Evolutionary conservation across 2,888 invertebrate species (phyloP).

Genomic region (Julus scanicus): DNA sequence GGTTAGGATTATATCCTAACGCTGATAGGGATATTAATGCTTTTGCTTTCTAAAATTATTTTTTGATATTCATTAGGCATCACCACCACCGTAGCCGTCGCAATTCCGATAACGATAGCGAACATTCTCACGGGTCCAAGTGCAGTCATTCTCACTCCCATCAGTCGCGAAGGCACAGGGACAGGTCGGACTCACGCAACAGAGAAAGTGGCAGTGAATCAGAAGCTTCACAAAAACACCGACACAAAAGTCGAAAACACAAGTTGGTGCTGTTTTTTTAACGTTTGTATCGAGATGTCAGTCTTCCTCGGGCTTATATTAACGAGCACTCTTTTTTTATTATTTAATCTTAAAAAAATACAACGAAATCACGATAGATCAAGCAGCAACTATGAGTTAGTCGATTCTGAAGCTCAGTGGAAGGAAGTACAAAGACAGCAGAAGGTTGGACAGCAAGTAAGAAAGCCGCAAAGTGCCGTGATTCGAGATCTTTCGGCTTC

Average conservation of each 20-base stretch:
- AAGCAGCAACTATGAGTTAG: constrained; percentile 72
- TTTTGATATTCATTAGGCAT: background rate
- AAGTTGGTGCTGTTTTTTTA: constrained; percentile 47
- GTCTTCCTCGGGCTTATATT: background rate
- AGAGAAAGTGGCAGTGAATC: constrained; percentile 55
- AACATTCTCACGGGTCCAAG: constrained; percentile 85
- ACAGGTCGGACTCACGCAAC: constrained; percentile 43
- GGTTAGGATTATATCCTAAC: no score
- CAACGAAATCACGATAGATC: background rate
- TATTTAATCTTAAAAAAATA: background rate
- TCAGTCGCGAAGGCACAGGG: constrained; percentile 49
- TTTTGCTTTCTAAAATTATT: no score
- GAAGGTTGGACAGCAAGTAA: constrained; percentile 58
- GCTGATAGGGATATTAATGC: no score
- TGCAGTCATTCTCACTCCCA: constrained; percentile 52
- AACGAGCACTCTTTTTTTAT: background rate
- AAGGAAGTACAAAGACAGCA: constrained; percentile 84
- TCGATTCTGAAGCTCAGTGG: constrained; percentile 91
- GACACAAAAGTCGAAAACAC: constrained; percentile 54
- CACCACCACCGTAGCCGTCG: constrained; percentile 76
- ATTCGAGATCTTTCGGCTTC: constrained; percentile 55
- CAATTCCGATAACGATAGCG: constrained; percentile 90
- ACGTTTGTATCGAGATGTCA: background rate
- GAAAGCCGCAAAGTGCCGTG: constrained; percentile 56
- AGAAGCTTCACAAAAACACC: constrained; percentile 51